phyloP scores from a whole-genome alignment of 1,140 invertebrate genomes.

The Bathynomus jamesi region DNA sequence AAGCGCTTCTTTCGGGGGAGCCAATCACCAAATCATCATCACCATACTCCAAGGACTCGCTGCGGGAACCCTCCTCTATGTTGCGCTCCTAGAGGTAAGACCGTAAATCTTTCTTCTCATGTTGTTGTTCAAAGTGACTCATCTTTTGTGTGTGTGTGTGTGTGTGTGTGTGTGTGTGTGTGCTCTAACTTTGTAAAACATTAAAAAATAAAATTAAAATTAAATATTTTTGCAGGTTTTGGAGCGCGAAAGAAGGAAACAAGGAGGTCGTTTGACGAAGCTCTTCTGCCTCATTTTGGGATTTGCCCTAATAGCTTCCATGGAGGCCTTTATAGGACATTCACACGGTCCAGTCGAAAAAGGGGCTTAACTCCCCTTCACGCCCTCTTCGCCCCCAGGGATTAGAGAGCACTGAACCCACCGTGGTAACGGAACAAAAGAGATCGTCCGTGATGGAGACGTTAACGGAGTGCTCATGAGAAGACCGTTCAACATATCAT shows the following conservation, averaged over 20 bases:
- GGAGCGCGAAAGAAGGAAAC: slow-evolving; percentile 55
- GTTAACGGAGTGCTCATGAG: too few relatives aligned
- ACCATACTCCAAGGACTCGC: slow-evolving; percentile 7
- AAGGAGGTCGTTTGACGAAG: slow-evolving; percentile 56
- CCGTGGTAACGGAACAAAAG: too few relatives aligned
- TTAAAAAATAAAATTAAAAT: not conserved
- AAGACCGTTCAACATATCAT: too few relatives aligned
- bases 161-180: slow-evolving; percentile 7
- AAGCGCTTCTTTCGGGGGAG: slow-evolving; percentile 18
- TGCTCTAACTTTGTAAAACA: not conserved
- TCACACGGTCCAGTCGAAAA: slow-evolving; percentile 19
- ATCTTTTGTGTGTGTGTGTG: not conserved
- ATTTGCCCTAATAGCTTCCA: slow-evolving; percentile 38
- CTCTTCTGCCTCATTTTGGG: slow-evolving; percentile 54
- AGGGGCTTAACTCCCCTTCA: too few relatives aligned
- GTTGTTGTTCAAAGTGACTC: not conserved
- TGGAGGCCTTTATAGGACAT: slow-evolving; percentile 31
- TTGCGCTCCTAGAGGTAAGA: slow-evolving; percentile 13
- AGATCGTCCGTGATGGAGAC: too few relatives aligned
- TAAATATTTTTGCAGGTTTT: slow-evolving; percentile 39
- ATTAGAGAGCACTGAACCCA: too few relatives aligned
- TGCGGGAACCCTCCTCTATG: slow-evolving; percentile 9
- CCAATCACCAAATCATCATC: slow-evolving; percentile 31
- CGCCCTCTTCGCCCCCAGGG: too few relatives aligned
- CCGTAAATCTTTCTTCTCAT: not conserved